Evolutionary conservation across 2,797 vertebrate genomes (phyloP), one percentile per base, ranked within the genome.

Genomic region (Myotis planiceps): DNA sequence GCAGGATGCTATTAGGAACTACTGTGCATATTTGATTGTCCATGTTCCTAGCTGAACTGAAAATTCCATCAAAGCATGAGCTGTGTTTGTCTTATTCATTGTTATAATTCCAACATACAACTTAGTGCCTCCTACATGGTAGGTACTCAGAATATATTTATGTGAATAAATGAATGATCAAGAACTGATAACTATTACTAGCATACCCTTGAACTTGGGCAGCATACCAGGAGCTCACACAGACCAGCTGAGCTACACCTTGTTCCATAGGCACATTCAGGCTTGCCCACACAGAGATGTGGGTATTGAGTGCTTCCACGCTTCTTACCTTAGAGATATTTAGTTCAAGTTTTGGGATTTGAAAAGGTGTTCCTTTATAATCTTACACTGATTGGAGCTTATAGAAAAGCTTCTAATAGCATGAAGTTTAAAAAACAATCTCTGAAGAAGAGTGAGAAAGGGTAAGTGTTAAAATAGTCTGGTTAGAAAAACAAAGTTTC

Each of bases 391-490:
- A 80, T 23, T 45, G 47, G 25, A 84, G 4, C 9, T 76, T 80
- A 69, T 37, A 84, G 42, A 92, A 82, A 89, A 96, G 42, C 42
- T 69, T 45, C 23, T 55, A 68, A 88, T 10, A 84, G 39, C 14
- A 69, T 74, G n/a, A 95, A 53, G 16, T 88, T 94, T 75, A 79
- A 94, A 93, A 92, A 86, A n/a, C 21, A 95, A 5, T 60, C 85
- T 69, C 42, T 37, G 55, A 75, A 87, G 63, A 92, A 74, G 58
- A 92, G n/a, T 32, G 29, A 75, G 72, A 91, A 86, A 94, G 53
- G 68, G 32, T 63, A 92, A 93, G 49, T 63, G 74, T 90, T 96
- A 95, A 96, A 92, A 95, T 92, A 90, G 82, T 92, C 79, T 93
- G 45, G 51, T 76, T 95, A 85, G 63, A 68, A 95, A 96, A 94